A percentile compares a stretch with the other conserved stretches of the same genome.
Evolutionary conservation across 2,113 vertebrate species (phyloP).

Genomic region (Psilopsiagon aurifrons): DNA sequence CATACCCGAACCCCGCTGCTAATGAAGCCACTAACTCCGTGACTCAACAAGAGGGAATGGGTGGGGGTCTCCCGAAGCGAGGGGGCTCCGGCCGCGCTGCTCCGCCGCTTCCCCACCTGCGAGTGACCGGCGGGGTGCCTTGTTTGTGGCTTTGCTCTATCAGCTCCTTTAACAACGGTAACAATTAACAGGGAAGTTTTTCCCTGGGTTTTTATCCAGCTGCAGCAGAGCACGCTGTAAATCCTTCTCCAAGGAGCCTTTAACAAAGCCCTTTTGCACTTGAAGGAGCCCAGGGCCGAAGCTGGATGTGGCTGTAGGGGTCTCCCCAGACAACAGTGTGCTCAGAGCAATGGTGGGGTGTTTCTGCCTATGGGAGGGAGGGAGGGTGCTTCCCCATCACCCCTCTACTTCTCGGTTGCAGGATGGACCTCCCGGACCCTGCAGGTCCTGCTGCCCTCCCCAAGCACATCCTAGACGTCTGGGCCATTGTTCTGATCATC

Average conservation of each 20-base stretch:
- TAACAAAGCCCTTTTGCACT: not conserved
- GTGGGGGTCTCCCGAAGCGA: rapidly evolving
- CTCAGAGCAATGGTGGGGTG: not conserved
- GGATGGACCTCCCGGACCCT: slow-evolving; percentile 45
- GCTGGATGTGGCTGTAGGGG: rapidly evolving
- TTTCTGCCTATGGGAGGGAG: not conserved
- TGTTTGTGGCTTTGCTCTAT: not conserved
- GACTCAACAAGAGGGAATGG: not conserved
- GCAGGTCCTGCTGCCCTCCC: slow-evolving; percentile 42
- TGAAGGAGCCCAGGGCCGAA: not conserved
- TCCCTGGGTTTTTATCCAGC: not conserved
- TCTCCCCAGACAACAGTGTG: not conserved
- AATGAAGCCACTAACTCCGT: not conserved
- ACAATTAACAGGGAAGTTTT: slow-evolving; percentile 4
- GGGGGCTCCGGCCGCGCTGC: not conserved
- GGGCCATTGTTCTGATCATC: slow-evolving; percentile 83
- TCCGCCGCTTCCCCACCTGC: not conserved
- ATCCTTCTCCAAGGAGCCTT: not conserved
- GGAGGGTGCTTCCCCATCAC: not conserved
- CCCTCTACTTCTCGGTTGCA: slow-evolving; percentile 35
- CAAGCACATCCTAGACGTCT: slow-evolving; percentile 81
- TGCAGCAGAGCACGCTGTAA: not conserved
- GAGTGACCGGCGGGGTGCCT: not conserved
- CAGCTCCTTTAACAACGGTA: not conserved
- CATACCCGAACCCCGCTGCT: not conserved